These are phyloP conservation scores for Philantomba maxwellii DNA, from an alignment of 2,113 vertebrate species.

Conservation along the genomic window DNA sequence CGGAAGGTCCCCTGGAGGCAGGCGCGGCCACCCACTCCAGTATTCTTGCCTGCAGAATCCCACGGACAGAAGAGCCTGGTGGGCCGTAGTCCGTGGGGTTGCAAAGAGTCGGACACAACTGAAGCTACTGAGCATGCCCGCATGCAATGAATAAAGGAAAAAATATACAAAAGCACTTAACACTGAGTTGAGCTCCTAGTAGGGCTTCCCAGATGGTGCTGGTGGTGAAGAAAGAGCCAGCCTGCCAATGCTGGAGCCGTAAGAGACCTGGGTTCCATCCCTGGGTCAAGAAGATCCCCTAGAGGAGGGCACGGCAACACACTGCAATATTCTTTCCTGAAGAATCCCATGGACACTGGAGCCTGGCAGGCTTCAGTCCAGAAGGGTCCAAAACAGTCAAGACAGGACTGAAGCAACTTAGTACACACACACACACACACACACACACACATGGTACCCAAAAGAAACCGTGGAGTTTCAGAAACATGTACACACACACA, in stretches of 20 bases:
- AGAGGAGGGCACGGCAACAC: not conserved
- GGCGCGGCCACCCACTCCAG: fast-evolving
- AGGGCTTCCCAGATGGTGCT: not conserved
- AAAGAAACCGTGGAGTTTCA: too few species aligned
- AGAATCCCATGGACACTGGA: not conserved
- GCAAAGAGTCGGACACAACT: fast-evolving
- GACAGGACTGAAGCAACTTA: not conserved
- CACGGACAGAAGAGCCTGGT: not conserved
- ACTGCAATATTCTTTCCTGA: not conserved
- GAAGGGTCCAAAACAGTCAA: not conserved
- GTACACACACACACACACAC: fast-evolving
- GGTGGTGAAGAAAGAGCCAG: not conserved
- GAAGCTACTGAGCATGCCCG: not conserved
- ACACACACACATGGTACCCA: not conserved
- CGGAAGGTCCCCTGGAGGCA: not conserved
- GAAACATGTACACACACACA: too few species aligned
- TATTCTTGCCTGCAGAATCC: not conserved
- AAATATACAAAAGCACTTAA: not conserved
- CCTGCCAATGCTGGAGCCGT: not conserved
- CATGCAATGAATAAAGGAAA: not conserved
- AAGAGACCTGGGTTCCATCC: not conserved
- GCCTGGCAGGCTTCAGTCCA: not conserved
- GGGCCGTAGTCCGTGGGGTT: not conserved
- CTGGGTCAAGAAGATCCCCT: not conserved
- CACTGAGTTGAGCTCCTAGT: not conserved